Evolutionary conservation across 2,113 vertebrate genomes (phyloP).

Genomic region (Axis porcinus): DNA sequence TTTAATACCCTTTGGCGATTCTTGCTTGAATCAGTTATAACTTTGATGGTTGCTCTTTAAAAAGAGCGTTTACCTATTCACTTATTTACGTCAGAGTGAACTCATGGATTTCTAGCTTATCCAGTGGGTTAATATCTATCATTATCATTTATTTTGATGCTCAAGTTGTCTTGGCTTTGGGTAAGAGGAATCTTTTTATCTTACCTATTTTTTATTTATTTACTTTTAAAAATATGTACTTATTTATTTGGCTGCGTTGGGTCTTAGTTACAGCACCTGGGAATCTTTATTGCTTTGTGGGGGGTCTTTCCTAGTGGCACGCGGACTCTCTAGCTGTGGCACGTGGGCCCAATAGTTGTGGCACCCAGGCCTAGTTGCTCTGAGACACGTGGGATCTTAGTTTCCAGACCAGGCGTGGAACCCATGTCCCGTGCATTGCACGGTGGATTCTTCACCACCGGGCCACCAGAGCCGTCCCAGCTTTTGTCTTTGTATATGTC

Average conservation of each 20-base stretch:
- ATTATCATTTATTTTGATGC: neutral
- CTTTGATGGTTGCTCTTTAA: neutral
- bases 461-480: neutral
- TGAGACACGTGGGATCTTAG: neutral
- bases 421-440: neutral
- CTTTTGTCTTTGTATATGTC: neutral
- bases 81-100: neutral
- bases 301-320: neutral
- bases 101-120: neutral
- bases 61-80: neutral
- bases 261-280: neutral
- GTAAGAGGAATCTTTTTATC: neutral
- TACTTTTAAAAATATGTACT: neutral
- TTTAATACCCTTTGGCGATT: neutral
- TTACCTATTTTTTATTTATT: neutral
- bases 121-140: neutral
- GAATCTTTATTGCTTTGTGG: neutral
- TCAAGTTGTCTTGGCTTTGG: neutral
- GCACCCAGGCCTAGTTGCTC: neutral
- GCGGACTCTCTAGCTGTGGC: neutral
- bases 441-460: neutral
- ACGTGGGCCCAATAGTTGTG: neutral
- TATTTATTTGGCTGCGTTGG: neutral
- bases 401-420: neutral
- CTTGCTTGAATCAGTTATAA: neutral